phyloP scores from a whole-genome alignment of 2,888 invertebrate species.

The Cataglyphis livida region DNA sequence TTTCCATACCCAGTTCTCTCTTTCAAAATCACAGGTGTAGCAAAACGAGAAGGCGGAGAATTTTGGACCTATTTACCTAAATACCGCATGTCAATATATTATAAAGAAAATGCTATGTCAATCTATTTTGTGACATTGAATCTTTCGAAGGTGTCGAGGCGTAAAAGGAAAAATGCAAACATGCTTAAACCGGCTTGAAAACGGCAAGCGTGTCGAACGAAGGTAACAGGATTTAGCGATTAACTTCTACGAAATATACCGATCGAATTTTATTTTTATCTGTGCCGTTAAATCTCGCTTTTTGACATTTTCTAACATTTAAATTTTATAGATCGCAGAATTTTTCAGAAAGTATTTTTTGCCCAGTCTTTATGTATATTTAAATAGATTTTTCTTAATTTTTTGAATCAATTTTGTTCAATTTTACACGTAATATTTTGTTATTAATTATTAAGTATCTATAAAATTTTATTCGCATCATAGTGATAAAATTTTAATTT shows the following conservation, averaged over 20 bases:
- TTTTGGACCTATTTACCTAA: neutral
- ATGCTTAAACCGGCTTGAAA: slow-evolving; percentile 40
- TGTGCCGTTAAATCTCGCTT: neutral
- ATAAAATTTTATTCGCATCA: neutral
- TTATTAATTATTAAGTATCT: neutral
- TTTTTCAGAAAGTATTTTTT: slow-evolving; percentile 24
- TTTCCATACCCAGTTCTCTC: neutral
- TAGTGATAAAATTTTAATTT: slow-evolving; percentile 2
- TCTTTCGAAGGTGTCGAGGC: slow-evolving; percentile 67
- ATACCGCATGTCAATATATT: neutral
- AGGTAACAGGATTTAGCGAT: slow-evolving; percentile 79
- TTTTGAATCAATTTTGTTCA: neutral
- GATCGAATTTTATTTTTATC: slow-evolving; percentile 35
- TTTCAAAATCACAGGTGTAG: neutral
- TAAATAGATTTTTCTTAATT: neutral
- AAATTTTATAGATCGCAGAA: neutral
- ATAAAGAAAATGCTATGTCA: slow-evolving; percentile 2
- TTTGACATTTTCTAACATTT: neutral
- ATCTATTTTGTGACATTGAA: slow-evolving; percentile 75
- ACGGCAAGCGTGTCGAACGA: slow-evolving; percentile 63
- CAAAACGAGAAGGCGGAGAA: neutral
- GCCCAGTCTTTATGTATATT: neutral
- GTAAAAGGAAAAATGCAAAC: slow-evolving; percentile 68
- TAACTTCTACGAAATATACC: slow-evolving; percentile 59
- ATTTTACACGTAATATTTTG: neutral